Conservation (phyloP, 1,140 invertebrate species). For the Octopus bimaculoides region DNA sequence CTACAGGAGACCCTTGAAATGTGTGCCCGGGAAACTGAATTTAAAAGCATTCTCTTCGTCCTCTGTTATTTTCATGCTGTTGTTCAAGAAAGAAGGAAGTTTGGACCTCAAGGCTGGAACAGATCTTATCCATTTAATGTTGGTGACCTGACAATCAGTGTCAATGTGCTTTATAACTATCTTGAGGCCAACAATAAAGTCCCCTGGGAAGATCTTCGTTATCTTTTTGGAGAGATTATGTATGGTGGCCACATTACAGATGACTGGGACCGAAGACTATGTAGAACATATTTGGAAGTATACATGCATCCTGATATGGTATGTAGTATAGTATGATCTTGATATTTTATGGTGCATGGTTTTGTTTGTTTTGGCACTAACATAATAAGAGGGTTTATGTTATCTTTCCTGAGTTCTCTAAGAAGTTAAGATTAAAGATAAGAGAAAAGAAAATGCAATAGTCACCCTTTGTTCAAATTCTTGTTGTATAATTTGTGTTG, state of each 20-base stretch:
- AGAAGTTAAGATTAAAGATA: no score
- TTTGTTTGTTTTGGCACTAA: no score
- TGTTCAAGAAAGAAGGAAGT: constrained; percentile 87
- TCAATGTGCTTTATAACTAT: constrained; percentile 89
- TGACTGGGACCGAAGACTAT: constrained; percentile 87
- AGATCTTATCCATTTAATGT: constrained; percentile 33
- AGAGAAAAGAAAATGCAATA: no score
- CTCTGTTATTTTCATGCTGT: constrained; percentile 94
- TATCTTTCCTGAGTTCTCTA: no score
- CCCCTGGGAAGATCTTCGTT: constrained; percentile 87
- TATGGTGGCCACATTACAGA: constrained; percentile 95
- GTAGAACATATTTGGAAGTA: constrained; percentile 86
- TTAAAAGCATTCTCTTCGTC: constrained; percentile 88
- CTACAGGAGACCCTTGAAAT: constrained; percentile 82
- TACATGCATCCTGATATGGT: constrained; percentile 84
- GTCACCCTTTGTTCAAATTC: no score
- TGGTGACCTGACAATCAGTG: constrained; percentile 86
- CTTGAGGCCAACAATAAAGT: constrained; percentile 79
- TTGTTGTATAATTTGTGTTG: no score
- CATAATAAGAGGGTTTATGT: no score
- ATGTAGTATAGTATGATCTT: constrained; percentile 26
- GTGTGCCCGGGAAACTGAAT: constrained; percentile 89
- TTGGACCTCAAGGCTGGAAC: constrained; percentile 93
- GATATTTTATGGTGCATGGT: no score
- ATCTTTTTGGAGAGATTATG: constrained; percentile 94